Evolutionary conservation across 2,113 vertebrate species (phyloP).

Genomic region (Vanacampus margaritifer): DNA sequence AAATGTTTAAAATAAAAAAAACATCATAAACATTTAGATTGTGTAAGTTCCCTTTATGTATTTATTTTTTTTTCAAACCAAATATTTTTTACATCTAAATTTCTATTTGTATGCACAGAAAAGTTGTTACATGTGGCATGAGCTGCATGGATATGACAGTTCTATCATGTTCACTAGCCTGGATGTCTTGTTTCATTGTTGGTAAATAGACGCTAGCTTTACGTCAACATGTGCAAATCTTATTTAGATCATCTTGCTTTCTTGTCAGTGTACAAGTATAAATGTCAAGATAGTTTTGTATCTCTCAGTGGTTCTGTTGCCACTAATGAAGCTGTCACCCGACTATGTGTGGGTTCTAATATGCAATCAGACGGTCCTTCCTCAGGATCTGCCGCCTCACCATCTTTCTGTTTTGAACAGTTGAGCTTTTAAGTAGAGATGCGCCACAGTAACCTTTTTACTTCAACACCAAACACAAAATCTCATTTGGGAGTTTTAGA

Average conservation of each 20-base stretch:
- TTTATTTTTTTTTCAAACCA: no score
- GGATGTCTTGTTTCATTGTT: no score
- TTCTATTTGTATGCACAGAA: no score
- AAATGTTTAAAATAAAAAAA: no score
- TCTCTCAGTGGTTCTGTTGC: constrained; percentile 6
- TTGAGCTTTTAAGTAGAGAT: constrained; percentile 26
- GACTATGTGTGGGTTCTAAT: constrained; percentile 20
- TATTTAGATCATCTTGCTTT: constrained; percentile 19
- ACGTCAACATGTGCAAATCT: not conserved
- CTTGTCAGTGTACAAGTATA: not conserved
- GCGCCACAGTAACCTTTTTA: constrained; percentile 22
- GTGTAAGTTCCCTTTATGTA: no score
- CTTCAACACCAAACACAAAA: constrained; percentile 17
- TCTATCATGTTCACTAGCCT: no score
- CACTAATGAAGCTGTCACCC: constrained; percentile 35
- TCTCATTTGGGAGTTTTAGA: constrained; percentile 4
- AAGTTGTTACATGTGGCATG: no score
- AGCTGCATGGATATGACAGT: no score
- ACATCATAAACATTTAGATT: no score
- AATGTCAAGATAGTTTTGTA: constrained; percentile 4
- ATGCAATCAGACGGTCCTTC: constrained; percentile 44
- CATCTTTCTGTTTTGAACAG: constrained; percentile 34
- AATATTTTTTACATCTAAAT: no score
- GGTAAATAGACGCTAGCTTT: no score
- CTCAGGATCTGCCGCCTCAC: constrained; percentile 17